Percentiles rank a stretch among this genome's conserved stretches.
Conservation (phyloP, 2,113 vertebrate species). For the Tursiops truncatus region DNA sequence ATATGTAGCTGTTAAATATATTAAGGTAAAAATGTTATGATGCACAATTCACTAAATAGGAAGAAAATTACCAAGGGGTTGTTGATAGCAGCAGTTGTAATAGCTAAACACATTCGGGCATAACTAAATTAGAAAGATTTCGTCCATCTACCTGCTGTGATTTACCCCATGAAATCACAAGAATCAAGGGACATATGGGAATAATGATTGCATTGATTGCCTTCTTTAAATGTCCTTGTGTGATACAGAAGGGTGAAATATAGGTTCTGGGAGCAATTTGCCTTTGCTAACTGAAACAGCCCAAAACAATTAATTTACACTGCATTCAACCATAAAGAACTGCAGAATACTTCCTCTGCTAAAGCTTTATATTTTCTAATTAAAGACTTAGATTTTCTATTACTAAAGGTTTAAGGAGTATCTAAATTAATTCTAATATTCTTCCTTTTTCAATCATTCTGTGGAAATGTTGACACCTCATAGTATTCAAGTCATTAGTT, state of each 20-base stretch:
- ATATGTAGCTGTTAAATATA: neutral
- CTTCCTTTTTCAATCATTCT: neutral
- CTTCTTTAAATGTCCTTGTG: slow-evolving; percentile 57
- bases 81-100: neutral
- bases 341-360: slow-evolving; percentile 5
- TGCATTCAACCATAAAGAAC: slow-evolving; percentile 28
- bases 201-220: slow-evolving; percentile 19
- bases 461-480: neutral
- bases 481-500: neutral
- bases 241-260: slow-evolving; percentile 24
- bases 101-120: neutral
- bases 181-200: slow-evolving; percentile 45
- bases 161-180: slow-evolving; percentile 28
- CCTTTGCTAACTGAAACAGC: slow-evolving; percentile 59
- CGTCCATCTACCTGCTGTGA: neutral
- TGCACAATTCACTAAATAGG: neutral
- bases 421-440: slow-evolving; percentile 15
- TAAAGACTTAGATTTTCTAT: neutral
- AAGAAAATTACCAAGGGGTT: neutral
- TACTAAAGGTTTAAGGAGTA: neutral
- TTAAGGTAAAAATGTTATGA: neutral
- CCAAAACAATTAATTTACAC: slow-evolving; percentile 55
- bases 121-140: slow-evolving; percentile 43
- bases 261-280: slow-evolving; percentile 47
- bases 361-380: slow-evolving; percentile 31